Conservation (phyloP, 2,797 vertebrate species). For the Artibeus lituratus region DNA sequence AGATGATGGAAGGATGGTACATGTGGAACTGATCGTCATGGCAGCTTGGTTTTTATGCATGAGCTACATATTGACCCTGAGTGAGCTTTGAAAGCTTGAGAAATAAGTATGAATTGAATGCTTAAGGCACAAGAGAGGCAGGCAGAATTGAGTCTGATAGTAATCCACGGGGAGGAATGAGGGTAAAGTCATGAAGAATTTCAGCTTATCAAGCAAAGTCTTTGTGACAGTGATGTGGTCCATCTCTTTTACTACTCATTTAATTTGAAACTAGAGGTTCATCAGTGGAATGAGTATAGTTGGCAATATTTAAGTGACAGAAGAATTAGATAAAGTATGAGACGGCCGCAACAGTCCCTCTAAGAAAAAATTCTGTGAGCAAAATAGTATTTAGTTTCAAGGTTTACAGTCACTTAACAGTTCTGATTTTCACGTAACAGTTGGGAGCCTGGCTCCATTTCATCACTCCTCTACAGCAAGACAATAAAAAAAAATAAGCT, state of each 20-base stretch:
- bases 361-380: conserved; percentile 10
- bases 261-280: not conserved
- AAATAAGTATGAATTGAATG: not conserved
- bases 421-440: not conserved
- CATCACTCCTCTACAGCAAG: not conserved
- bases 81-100: not conserved
- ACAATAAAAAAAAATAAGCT: not conserved
- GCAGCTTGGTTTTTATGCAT: not conserved
- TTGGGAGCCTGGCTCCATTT: not conserved
- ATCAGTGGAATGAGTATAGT: not conserved
- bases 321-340: not conserved
- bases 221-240: not conserved
- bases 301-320: not conserved
- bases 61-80: not conserved
- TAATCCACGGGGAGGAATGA: not conserved
- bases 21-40: not conserved
- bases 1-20: not conserved
- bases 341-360: not conserved
- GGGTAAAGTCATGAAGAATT: not conserved
- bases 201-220: not conserved
- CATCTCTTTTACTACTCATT: not conserved
- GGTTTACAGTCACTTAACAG: not conserved
- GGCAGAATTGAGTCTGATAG: not conserved
- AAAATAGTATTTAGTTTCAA: conserved; percentile 21
- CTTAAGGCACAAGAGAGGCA: not conserved